A percentile compares a stretch with the other conserved stretches of the same genome.
Evolutionary conservation across 2,113 vertebrate genomes (phyloP).

Genomic region (Puma concolor): DNA sequence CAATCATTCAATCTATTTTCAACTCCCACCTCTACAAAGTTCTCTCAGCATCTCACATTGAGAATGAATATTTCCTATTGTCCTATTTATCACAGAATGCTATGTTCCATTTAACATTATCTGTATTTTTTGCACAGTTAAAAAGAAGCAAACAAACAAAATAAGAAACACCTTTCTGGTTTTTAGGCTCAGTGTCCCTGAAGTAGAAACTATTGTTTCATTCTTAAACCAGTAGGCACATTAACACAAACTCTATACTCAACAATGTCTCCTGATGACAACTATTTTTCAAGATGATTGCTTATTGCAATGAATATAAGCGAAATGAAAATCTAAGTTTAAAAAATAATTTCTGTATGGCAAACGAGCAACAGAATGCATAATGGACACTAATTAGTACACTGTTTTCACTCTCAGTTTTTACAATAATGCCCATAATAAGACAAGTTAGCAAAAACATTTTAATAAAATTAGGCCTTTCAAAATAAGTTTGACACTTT

Average conservation of each 20-base stretch:
- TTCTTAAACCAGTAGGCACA: not conserved
- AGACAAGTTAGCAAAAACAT: not conserved
- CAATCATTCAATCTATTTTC: not conserved
- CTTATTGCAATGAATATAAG: not conserved
- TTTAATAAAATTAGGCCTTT: slow-evolving; percentile 9
- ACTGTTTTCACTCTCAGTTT: not conserved
- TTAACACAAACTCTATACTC: not conserved
- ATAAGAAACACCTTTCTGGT: not conserved
- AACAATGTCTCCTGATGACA: not conserved
- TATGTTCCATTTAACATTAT: not conserved
- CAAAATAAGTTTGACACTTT: not conserved
- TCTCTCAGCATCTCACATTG: not conserved
- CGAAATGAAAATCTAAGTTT: not conserved
- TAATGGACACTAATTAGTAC: not conserved
- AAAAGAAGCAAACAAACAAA: not conserved
- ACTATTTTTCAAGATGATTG: not conserved
- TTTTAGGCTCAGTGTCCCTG: not conserved
- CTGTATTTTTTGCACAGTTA: not conserved
- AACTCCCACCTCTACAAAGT: not conserved
- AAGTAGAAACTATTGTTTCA: not conserved
- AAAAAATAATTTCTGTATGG: not conserved
- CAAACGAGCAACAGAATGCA: not conserved
- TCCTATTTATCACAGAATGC: not conserved
- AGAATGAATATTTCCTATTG: not conserved
- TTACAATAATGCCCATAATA: not conserved